Percentiles rank a stretch among this genome's conserved stretches.
Evolutionary conservation across 2,113 vertebrate genomes (phyloP).

Genomic region (Podiceps cristatus): DNA sequence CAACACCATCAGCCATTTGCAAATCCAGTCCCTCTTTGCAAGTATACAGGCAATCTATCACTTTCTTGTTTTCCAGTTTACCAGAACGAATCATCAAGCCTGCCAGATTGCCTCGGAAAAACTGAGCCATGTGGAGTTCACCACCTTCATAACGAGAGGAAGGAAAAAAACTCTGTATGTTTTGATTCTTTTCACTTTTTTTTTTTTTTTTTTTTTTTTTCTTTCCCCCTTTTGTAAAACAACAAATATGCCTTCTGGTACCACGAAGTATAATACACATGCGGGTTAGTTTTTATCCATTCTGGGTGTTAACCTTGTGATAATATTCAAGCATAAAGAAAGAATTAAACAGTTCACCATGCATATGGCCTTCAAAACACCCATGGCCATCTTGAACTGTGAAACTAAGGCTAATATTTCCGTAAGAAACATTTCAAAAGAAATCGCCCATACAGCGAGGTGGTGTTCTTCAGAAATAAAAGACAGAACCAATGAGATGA

Average conservation of each 20-base stretch:
- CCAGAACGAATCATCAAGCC: constrained; percentile 93
- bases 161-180: rapidly evolving
- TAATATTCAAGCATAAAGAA: constrained; percentile 53
- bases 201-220: not conserved
- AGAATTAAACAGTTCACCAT: constrained; percentile 73
- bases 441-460: not conserved
- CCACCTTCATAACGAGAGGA: constrained; percentile 77
- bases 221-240: not conserved
- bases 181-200: not conserved
- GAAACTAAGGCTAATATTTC: not conserved
- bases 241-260: not conserved
- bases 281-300: constrained; percentile 86
- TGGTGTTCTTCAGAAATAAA: not conserved
- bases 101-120: constrained; percentile 92
- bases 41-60: constrained; percentile 97
- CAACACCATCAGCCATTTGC: constrained; percentile 83
- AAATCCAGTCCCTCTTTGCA: constrained; percentile 97
- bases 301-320: constrained; percentile 65
- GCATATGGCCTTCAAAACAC: constrained; percentile 61
- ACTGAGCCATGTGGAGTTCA: constrained; percentile 90
- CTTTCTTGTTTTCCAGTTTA: constrained; percentile 94
- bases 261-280: constrained; percentile 76
- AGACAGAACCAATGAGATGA: not conserved
- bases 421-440: not conserved
- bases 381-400: not conserved